Conservation (phyloP, 2,888 invertebrate species). For the Meganola albula region DNA sequence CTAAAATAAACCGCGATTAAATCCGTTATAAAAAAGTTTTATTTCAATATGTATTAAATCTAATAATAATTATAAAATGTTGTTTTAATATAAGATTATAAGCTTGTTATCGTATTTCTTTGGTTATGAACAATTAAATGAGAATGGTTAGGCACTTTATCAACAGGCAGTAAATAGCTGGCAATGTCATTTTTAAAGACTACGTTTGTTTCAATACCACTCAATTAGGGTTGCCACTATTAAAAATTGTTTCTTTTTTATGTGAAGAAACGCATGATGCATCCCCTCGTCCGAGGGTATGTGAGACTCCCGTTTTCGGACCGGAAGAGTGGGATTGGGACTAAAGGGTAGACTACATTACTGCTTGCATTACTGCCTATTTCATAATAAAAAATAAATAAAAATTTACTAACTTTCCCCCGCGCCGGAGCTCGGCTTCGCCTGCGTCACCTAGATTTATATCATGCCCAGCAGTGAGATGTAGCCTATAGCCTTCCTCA, state of each 20-base stretch:
- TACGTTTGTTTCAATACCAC: conserved; percentile 7
- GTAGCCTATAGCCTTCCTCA: no score
- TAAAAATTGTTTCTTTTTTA: background rate
- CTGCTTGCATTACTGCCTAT: background rate
- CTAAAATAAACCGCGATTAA: no score
- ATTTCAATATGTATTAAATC: background rate
- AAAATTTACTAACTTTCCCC: no score
- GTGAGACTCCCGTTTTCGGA: background rate
- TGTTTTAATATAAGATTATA: no score
- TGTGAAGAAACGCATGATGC: background rate
- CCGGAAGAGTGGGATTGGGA: no score
- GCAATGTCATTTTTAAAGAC: conserved; percentile 21
- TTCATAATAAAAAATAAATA: background rate
- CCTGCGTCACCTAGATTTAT: no score
- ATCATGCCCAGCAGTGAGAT: no score
- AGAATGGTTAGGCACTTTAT: no score
- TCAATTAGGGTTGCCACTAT: conserved; percentile 13
- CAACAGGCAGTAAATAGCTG: conserved; percentile 5
- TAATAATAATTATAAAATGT: no score
- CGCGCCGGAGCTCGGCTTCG: no score
- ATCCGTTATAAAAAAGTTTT: background rate
- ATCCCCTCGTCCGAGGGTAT: background rate
- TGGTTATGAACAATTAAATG: no score
- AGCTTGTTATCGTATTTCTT: no score
- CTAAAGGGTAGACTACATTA: background rate